Percentiles rank a stretch among this genome's conserved stretches.
These are phyloP conservation scores for Eumacrocentrus americanus DNA, from an alignment of 2,888 invertebrate species.

Conservation along the genomic window DNA sequence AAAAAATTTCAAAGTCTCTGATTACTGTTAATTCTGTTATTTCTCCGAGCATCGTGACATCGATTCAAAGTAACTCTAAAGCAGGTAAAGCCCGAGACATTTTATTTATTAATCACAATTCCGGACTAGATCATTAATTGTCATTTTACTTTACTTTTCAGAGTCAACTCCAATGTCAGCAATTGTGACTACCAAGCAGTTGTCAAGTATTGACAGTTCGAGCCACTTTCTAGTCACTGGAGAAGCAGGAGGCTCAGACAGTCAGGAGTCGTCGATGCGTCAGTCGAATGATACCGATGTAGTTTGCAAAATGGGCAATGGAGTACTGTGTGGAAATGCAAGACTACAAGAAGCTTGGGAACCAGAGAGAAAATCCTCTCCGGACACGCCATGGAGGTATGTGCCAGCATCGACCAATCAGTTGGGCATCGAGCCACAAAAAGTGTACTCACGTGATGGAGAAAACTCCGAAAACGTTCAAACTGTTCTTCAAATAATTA, in stretches of 20 bases:
- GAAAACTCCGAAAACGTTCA: conserved; percentile 52
- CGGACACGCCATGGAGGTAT: conserved; percentile 59
- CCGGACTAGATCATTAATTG: neutral
- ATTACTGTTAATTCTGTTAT: conserved; percentile 42
- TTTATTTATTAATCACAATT: no score
- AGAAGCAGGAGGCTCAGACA: conserved; percentile 47
- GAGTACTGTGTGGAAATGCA: conserved; percentile 56
- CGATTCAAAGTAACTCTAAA: conserved; percentile 49
- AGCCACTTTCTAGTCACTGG: conserved; percentile 48
- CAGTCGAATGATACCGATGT: conserved; percentile 46
- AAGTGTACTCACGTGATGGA: conserved; percentile 46
- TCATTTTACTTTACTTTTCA: conserved; percentile 21
- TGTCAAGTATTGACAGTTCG: conserved; percentile 41
- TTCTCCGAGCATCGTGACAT: conserved; percentile 40
- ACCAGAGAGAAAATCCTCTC: conserved; percentile 55
- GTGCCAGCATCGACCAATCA: conserved; percentile 52
- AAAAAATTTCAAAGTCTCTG: conserved; percentile 39
- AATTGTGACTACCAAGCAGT: conserved; percentile 35
- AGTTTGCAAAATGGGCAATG: conserved; percentile 54
- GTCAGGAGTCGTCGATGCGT: conserved; percentile 45
- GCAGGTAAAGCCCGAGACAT: no score
- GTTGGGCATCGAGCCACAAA: conserved; percentile 50
- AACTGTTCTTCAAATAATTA: conserved; percentile 56
- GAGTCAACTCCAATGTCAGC: conserved; percentile 42
- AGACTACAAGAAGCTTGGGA: conserved; percentile 60